phyloP scores from a whole-genome alignment of 2,888 invertebrate species.

The Xestobium rufovillosum region DNA sequence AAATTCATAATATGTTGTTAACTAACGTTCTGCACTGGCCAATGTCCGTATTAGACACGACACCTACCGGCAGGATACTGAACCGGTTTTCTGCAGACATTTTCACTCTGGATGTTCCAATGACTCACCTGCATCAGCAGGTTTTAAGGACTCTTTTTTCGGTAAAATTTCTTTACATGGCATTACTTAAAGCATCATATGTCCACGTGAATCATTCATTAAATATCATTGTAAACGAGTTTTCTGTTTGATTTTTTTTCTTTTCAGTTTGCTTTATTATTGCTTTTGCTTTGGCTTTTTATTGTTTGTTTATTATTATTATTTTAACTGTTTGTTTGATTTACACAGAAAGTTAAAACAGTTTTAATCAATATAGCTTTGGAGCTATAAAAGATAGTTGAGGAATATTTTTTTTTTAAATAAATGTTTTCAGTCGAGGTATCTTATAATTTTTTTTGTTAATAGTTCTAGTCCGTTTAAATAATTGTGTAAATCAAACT shows the following conservation, averaged over 20 bases:
- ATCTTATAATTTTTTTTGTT: no score
- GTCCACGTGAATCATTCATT: neutral
- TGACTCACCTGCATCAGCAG: conserved; percentile 40
- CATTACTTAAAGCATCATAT: neutral
- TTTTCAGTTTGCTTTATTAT: conserved; percentile 7
- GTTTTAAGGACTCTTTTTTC: conserved; percentile 42
- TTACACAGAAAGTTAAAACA: neutral
- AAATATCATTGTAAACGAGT: conserved; percentile 4
- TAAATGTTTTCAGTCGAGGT: no score
- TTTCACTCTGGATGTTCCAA: conserved; percentile 47
- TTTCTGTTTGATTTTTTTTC: conserved; percentile 12
- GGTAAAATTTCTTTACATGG: no score
- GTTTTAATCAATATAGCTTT: neutral
- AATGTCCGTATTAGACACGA: conserved; percentile 54
- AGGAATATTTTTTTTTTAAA: no score
- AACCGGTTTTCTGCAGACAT: conserved; percentile 55
- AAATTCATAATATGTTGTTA: conserved; percentile 46
- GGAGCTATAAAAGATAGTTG: no score
- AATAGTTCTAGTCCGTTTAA: no score
- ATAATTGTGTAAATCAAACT: no score
- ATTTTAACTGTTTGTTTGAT: conserved; percentile 6
- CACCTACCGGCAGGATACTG: conserved; percentile 55
- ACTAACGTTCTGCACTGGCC: conserved; percentile 47
- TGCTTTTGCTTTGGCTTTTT: conserved; percentile 12
- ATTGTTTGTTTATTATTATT: conserved; percentile 15